Evolutionary conservation across 2,113 vertebrate genomes (phyloP).

Genomic region (Saimiri boliviensis): DNA sequence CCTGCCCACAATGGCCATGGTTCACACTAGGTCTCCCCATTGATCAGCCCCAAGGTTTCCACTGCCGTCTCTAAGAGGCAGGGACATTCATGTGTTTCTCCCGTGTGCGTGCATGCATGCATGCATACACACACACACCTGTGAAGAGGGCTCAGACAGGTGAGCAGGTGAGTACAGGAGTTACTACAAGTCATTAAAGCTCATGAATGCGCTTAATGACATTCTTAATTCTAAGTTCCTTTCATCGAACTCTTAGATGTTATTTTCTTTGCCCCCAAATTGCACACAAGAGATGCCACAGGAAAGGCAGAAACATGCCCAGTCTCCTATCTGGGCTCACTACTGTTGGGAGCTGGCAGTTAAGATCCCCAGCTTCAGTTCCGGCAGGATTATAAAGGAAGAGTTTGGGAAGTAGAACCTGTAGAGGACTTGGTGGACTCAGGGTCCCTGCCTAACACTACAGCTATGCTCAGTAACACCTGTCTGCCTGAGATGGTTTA

Average conservation of each 20-base stretch:
- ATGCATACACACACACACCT: neutral
- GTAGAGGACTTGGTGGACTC: too few relatives aligned
- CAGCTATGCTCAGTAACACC: neutral
- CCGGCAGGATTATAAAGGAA: neutral
- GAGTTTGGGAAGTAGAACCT: neutral
- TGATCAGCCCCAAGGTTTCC: neutral
- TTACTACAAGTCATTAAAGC: neutral
- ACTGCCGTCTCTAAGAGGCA: neutral
- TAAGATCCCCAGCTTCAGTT: neutral
- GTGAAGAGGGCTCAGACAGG: neutral
- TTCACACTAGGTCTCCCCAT: neutral
- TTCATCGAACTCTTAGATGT: neutral
- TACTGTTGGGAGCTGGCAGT: neutral
- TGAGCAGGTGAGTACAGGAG: neutral
- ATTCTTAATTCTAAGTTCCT: neutral
- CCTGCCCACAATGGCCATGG: neutral
- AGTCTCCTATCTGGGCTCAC: neutral
- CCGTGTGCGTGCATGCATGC: rapidly evolving
- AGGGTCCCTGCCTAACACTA: too few relatives aligned
- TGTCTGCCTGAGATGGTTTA: neutral
- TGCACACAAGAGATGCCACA: neutral
- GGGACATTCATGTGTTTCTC: neutral
- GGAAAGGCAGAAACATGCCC: neutral
- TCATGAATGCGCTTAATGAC: neutral
- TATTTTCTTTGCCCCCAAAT: neutral